phyloP scores from a whole-genome alignment of 1,140 invertebrate genomes.

The Frieseomelitta varia region DNA sequence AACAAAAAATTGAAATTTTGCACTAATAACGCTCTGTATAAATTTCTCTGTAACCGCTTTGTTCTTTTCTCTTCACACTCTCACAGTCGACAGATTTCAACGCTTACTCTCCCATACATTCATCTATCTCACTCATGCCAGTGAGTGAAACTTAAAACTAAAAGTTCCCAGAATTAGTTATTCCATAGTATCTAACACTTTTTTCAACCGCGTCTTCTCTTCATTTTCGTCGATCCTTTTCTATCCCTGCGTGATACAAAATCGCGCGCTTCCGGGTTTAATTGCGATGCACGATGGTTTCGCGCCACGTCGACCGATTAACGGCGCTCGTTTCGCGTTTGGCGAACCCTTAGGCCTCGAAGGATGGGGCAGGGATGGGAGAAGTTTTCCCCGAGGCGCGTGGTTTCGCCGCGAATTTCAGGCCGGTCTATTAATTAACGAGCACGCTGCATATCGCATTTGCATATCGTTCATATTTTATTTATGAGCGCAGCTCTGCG shows the following conservation, averaged over 20 bases:
- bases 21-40: too few relatives aligned
- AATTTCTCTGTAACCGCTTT: too few relatives aligned
- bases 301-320: conserved; percentile 11
- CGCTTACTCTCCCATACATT: too few relatives aligned
- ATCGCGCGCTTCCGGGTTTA: background rate
- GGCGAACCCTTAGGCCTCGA: background rate
- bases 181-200: too few relatives aligned
- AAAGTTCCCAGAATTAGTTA: too few relatives aligned
- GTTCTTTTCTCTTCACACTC: too few relatives aligned
- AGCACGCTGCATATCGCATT: conserved; percentile 23
- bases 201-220: background rate
- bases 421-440: conserved; percentile 43
- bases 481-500: background rate
- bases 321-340: background rate
- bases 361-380: background rate
- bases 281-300: background rate
- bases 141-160: too few relatives aligned
- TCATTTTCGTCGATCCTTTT: background rate
- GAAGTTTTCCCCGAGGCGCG: background rate
- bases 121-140: too few relatives aligned
- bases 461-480: conserved; percentile 53
- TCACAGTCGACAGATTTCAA: too few relatives aligned
- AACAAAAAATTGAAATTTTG: too few relatives aligned
- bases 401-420: conserved; percentile 16
- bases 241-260: background rate